Percentiles rank a stretch among this genome's conserved stretches.
phyloP scores from a whole-genome alignment of 2,797 vertebrate species.

The Chiloscyllium punctatum region DNA sequence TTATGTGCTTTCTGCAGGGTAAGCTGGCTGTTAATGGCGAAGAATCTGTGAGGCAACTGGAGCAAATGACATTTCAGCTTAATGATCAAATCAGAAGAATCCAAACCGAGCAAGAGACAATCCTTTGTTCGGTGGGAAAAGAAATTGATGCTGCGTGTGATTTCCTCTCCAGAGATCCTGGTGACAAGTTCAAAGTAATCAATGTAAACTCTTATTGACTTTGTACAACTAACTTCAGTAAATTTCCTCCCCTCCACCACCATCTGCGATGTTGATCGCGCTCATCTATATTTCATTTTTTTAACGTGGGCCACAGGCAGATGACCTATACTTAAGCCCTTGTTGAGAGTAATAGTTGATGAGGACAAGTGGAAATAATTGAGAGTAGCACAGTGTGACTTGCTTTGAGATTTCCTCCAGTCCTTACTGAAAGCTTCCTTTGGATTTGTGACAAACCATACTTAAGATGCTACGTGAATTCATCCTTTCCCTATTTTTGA shows the following conservation, averaged over 20 bases:
- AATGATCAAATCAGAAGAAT: conserved; percentile 64
- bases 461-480: not conserved
- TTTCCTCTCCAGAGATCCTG: conserved; percentile 64
- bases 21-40: conserved; percentile 58
- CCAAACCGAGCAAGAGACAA: conserved; percentile 72
- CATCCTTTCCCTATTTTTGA: not conserved
- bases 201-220: conserved; percentile 42
- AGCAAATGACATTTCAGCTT: conserved; percentile 61
- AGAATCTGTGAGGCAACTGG: conserved; percentile 57
- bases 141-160: conserved; percentile 78
- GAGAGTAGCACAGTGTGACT: not conserved
- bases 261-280: not conserved
- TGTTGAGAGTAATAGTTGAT: not conserved
- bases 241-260: conserved; percentile 41
- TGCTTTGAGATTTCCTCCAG: not conserved
- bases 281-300: not conserved
- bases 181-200: conserved; percentile 82
- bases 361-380: not conserved
- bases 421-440: not conserved
- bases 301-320: not conserved
- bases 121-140: conserved; percentile 69
- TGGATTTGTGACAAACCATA: not conserved
- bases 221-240: conserved; percentile 39
- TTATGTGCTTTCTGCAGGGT: conserved; percentile 52
- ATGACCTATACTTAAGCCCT: not conserved